These are phyloP conservation scores for Neuroterus valhalla DNA, from an alignment of 1,140 invertebrate genomes.

Conservation along the genomic window DNA sequence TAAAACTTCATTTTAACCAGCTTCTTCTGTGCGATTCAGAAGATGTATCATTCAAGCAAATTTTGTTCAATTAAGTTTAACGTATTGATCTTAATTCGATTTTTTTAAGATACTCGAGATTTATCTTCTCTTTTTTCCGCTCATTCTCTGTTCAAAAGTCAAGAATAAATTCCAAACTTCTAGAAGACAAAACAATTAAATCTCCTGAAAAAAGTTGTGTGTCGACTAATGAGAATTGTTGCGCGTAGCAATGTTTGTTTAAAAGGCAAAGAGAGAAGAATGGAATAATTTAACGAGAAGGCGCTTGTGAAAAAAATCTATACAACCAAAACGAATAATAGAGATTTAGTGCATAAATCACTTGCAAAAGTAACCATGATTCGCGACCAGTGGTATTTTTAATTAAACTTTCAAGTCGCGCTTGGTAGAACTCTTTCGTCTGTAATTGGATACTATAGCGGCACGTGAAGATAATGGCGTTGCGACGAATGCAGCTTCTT, in stretches of 20 bases:
- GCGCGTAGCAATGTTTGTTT: not conserved
- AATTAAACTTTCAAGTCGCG: conserved; percentile 3
- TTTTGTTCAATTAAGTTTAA: too few relatives aligned
- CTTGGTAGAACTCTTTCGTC: not conserved
- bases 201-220: not conserved
- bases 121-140: too few relatives aligned
- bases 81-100: too few relatives aligned
- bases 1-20: too few relatives aligned
- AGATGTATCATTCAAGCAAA: too few relatives aligned
- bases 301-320: not conserved
- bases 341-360: not conserved
- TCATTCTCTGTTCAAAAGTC: too few relatives aligned
- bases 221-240: not conserved
- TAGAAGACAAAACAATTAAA: too few relatives aligned
- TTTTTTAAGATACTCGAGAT: too few relatives aligned
- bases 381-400: not conserved
- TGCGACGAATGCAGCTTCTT: conserved; percentile 17
- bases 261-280: not conserved
- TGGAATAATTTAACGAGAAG: not conserved
- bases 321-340: not conserved
- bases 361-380: conserved; percentile 13
- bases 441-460: conserved; percentile 13
- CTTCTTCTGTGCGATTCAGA: too few relatives aligned
- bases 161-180: too few relatives aligned
- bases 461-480: conserved; percentile 9